These are phyloP conservation scores for Metopolophium dirhodum DNA, from an alignment of 1,140 invertebrate species.

Conservation along the genomic window DNA sequence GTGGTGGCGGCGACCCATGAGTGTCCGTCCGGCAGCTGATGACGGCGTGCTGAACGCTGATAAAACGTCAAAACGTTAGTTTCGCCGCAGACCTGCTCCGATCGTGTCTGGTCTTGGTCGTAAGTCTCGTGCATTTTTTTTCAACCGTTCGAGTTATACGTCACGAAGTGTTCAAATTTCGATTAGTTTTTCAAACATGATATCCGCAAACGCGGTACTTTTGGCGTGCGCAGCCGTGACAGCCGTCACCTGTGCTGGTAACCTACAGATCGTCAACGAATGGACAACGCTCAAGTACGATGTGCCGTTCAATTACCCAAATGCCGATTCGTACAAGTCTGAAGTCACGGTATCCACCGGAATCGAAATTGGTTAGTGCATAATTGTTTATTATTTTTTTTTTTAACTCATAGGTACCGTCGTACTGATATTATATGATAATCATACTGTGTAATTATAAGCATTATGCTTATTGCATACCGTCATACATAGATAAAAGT, in stretches of 20 bases:
- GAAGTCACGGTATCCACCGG: slow-evolving; percentile 69
- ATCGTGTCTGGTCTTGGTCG: neutral
- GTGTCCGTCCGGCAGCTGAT: neutral
- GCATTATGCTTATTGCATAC: neutral
- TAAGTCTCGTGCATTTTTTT: neutral
- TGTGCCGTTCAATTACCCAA: slow-evolving; percentile 68
- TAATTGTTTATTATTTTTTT: neutral
- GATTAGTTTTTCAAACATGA: neutral
- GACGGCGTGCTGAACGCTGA: neutral
- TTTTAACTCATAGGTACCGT: neutral
- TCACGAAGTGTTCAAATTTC: neutral
- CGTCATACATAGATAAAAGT: neutral
- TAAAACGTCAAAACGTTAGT: neutral
- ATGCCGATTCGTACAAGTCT: slow-evolving; percentile 59
- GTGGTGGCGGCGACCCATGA: neutral
- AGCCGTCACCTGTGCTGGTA: neutral
- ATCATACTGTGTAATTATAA: neutral
- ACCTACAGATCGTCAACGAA: slow-evolving; percentile 74
- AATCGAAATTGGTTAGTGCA: slow-evolving; percentile 68
- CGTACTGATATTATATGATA: neutral
- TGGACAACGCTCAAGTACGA: slow-evolving; percentile 76
- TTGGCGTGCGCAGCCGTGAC: neutral
- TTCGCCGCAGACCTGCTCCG: neutral
- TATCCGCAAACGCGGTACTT: neutral
- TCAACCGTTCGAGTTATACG: neutral